Conservation (phyloP, 2,797 vertebrate genomes). For the Oryzias dopingdopingensis region DNA sequence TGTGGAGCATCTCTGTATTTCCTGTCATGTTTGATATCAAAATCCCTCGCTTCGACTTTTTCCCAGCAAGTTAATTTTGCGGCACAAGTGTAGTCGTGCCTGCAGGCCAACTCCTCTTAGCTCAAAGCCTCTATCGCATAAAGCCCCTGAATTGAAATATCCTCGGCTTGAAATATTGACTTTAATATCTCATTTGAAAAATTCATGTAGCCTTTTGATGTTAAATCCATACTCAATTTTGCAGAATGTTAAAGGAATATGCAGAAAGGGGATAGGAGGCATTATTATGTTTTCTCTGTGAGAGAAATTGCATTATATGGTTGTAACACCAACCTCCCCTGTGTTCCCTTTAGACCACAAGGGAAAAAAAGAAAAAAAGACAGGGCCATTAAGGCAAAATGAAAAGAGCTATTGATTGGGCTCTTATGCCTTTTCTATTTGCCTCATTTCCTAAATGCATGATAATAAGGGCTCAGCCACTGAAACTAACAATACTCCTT, state of each 20-base stretch:
- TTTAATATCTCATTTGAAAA: constrained; percentile 99
- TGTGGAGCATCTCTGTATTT: constrained; percentile 16
- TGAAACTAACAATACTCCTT: constrained; percentile 92
- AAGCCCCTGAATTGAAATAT: constrained; percentile 94
- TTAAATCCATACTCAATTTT: constrained; percentile 99
- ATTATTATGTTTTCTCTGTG: constrained; percentile 96
- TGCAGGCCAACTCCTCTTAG: constrained; percentile 83
- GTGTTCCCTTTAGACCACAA: constrained; percentile 83
- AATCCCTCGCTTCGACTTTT: constrained; percentile 82
- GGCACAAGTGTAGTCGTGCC: constrained; percentile 83
- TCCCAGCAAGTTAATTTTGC: constrained; percentile 83
- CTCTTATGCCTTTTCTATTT: constrained; percentile 96
- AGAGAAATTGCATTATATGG: constrained; percentile 97
- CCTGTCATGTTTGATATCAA: constrained; percentile 42
- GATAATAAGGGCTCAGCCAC: constrained; percentile 93
- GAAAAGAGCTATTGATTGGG: constrained; percentile 99
- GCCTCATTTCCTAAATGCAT: constrained; percentile 96
- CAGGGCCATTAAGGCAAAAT: constrained; percentile 94
- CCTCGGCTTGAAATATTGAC: constrained; percentile 99
- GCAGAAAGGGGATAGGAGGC: constrained; percentile 83
- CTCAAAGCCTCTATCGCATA: constrained; percentile 86
- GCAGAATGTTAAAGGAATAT: constrained; percentile 99
- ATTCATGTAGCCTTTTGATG: constrained; percentile 99
- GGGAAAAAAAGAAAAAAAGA: constrained; percentile 78
- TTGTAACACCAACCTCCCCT: constrained; percentile 91